phyloP scores from a whole-genome alignment of 2,888 invertebrate species.

The Arge pagana region DNA sequence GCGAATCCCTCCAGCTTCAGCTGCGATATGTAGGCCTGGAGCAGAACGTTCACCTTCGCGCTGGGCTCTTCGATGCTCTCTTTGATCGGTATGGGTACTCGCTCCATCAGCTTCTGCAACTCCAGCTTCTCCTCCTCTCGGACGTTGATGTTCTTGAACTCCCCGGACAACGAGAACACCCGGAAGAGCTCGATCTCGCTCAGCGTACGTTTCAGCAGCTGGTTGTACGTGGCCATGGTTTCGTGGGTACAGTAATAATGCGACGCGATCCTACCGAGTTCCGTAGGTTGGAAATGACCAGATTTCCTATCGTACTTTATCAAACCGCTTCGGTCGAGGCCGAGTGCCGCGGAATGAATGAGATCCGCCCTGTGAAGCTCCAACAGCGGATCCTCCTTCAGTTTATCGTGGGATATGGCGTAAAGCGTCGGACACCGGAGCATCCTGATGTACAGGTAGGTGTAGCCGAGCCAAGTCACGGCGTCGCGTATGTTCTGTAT shows the following conservation, averaged over 20 bases:
- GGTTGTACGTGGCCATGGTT: constrained; percentile 96
- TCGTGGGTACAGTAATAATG: constrained; percentile 98
- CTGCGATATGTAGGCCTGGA: constrained; percentile 98
- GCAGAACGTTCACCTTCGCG: constrained; percentile 93
- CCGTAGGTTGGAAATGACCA: constrained; percentile 87
- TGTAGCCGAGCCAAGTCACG: constrained; percentile 93
- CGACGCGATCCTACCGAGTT: constrained; percentile 95
- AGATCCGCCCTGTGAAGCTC: constrained; percentile 93
- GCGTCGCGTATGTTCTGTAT: constrained; percentile 90
- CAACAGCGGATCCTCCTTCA: constrained; percentile 81
- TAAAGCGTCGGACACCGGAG: constrained; percentile 87
- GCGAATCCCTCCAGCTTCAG: constrained; percentile 98
- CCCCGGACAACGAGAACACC: constrained; percentile 97
- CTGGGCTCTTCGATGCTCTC: constrained; percentile 98
- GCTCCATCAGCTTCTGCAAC: constrained; percentile 86
- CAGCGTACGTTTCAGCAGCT: constrained; percentile 91
- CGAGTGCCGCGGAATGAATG: constrained; percentile 90
- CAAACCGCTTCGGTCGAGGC: constrained; percentile 92
- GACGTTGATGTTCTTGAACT: constrained; percentile 92
- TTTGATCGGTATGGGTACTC: constrained; percentile 98
- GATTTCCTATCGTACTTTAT: constrained; percentile 94
- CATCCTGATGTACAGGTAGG: constrained; percentile 96
- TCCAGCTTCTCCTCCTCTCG: constrained; percentile 97
- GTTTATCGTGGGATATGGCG: constrained; percentile 74
- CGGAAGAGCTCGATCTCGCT: constrained; percentile 97